These are phyloP conservation scores for Hermetia illucens DNA, from an alignment of 1,140 invertebrate species.

Conservation along the genomic window DNA sequence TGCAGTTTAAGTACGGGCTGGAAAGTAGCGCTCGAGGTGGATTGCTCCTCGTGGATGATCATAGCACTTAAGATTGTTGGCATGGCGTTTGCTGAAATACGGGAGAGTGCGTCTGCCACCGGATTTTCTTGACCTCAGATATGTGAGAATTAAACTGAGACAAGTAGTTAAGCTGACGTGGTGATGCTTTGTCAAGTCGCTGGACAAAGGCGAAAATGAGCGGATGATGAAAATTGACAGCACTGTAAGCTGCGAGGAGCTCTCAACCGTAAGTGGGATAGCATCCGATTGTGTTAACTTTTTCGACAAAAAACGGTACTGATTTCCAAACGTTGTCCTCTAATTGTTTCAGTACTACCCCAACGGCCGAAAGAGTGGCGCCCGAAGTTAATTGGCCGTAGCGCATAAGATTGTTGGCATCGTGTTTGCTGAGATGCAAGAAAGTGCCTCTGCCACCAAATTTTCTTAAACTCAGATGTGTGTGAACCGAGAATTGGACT, in stretches of 20 bases:
- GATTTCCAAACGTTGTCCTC: slow-evolving; percentile 16
- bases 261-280: slow-evolving; percentile 28
- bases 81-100: slow-evolving; percentile 5
- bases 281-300: slow-evolving; percentile 17
- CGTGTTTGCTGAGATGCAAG: too few species aligned
- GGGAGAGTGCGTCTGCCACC: slow-evolving; percentile 16
- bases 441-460: too few species aligned
- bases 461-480: too few species aligned
- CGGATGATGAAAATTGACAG: slow-evolving; percentile 20
- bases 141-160: slow-evolving; percentile 16
- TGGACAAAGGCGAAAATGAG: slow-evolving; percentile 14
- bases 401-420: too few species aligned
- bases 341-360: slow-evolving; percentile 24
- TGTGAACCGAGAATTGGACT: too few species aligned
- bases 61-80: slow-evolving; percentile 7
- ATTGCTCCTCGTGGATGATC: slow-evolving; percentile 12
- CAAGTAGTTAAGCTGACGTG: slow-evolving; percentile 17
- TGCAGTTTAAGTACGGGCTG: slow-evolving; percentile 5
- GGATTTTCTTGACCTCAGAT: slow-evolving; percentile 15
- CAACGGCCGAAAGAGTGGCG: too few species aligned
- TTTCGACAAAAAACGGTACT: slow-evolving; percentile 28
- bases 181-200: slow-evolving; percentile 15
- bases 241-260: slow-evolving; percentile 19
- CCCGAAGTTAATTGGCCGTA: too few species aligned
- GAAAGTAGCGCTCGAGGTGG: too few species aligned